Base-by-base conservation (phyloP, 2,888 invertebrate genomes). In the Unio delphinus region DNA sequence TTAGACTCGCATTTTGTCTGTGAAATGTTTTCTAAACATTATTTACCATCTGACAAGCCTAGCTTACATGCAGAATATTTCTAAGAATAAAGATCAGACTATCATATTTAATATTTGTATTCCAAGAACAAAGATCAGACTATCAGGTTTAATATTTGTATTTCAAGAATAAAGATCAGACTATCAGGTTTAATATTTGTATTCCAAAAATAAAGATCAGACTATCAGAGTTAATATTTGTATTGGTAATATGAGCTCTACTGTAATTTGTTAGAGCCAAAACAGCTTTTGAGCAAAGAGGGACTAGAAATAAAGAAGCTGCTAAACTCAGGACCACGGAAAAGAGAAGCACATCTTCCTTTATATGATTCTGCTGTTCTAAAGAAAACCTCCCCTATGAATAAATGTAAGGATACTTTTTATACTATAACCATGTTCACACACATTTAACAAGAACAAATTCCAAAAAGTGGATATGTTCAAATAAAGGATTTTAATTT, bases 221-320 rank as follows among this genome's bases (percentile, higher is more conserved):
- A 58, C 45, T 45, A 45, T 45, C 45, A 15, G 3, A 4, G 11
- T 34, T 34, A 34, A 45, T 45, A 28, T 28, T 17, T 23, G 60
- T 7, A 0, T 18, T 60, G 60, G 7, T 28, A 60, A 45, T 15
- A 15, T 45, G 45, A 11, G 45, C 3, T 45, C 15, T 45, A 15
- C 45, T 45, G 11, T 45, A 45, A 45, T 45, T 45, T 45, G 45
- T n/a, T 65, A 81, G 81, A 76, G 15, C 73, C 75, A 56, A 78
- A 80, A 59, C 45, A 64, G 15, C 68, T 73, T 45, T 68, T 86
- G 23, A 85, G 80, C 75, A 72, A 79, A 30, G 76, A 80, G 62
- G 87, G 86, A 3, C 69, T 74, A 63, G 80, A 84, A 34, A 70
- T 87, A 5, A 80, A 84, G 62, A 78, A 75, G 57, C 59, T 86